Evolutionary conservation across 35 echinoderm and acorn worm genomes (phyloP).

Genomic region (Acanthaster planci): DNA sequence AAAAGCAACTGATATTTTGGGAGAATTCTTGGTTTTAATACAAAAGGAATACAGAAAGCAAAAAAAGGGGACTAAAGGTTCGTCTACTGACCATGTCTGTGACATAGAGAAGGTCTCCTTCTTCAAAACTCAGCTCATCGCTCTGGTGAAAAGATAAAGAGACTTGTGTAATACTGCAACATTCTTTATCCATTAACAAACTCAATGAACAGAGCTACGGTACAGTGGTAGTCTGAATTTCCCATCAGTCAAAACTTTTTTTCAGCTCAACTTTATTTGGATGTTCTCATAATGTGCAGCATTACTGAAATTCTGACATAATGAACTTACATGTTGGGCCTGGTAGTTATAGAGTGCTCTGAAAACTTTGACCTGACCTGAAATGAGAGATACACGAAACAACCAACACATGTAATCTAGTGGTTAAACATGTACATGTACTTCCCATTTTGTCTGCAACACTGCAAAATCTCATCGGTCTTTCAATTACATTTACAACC

Average conservation of each 20-base stretch:
- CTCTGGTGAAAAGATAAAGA: slow-evolving; percentile 44
- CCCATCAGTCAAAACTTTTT: not conserved
- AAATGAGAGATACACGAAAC: not conserved
- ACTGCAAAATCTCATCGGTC: too few species aligned
- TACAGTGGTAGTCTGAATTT: too few species aligned
- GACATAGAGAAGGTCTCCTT: slow-evolving; percentile 86
- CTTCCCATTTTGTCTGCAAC: too few species aligned
- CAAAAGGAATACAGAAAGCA: too few species aligned
- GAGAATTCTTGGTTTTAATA: too few species aligned
- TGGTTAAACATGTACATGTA: too few species aligned
- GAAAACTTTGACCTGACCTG: slow-evolving; percentile 36
- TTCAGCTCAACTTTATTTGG: not conserved
- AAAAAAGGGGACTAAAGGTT: too few species aligned
- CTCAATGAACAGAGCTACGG: too few species aligned
- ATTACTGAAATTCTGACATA: not conserved
- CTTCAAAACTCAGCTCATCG: slow-evolving; percentile 95
- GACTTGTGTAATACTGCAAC: too few species aligned
- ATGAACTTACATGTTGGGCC: slow-evolving; percentile 16
- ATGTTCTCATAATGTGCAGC: not conserved
- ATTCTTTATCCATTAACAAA: too few species aligned
- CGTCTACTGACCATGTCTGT: slow-evolving; percentile 92
- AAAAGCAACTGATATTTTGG: too few species aligned
- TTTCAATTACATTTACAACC: too few species aligned
- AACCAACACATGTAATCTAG: not conserved
- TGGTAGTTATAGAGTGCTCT: not conserved